phyloP scores from a whole-genome alignment of 2,113 vertebrate species.

The Myotis yumanensis region DNA sequence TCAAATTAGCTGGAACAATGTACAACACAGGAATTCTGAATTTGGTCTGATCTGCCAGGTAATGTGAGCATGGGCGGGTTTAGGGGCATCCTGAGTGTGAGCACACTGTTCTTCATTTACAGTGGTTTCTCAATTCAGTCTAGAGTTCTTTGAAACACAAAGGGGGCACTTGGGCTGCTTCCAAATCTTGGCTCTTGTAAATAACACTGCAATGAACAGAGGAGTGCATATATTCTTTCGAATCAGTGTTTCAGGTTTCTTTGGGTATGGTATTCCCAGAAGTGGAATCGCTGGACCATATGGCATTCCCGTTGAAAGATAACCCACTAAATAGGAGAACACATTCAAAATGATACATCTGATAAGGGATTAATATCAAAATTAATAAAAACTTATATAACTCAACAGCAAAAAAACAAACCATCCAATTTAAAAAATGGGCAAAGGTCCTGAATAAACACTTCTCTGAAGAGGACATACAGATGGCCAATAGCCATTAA shows the following conservation, averaged over 20 bases:
- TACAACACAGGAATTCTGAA: slow-evolving; percentile 55
- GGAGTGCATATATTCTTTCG: background rate
- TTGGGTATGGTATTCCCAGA: background rate
- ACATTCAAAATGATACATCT: background rate
- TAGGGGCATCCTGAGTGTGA: background rate
- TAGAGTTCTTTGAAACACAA: background rate
- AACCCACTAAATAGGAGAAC: background rate
- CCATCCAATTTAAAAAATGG: background rate
- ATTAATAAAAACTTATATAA: background rate
- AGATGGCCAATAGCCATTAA: background rate
- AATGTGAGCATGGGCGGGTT: background rate
- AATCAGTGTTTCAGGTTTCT: background rate
- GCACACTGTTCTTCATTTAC: background rate
- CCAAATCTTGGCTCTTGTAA: background rate
- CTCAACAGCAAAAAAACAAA: background rate
- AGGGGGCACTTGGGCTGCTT: background rate
- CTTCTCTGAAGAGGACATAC: background rate
- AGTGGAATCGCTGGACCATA: background rate
- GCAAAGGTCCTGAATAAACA: background rate
- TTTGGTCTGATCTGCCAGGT: background rate
- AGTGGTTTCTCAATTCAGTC: background rate
- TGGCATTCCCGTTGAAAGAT: too few relatives aligned
- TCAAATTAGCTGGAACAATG: slow-evolving; percentile 67
- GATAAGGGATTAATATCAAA: background rate
- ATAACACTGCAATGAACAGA: background rate